Percentiles rank a stretch among this genome's conserved stretches.
These are phyloP conservation scores for Chelonoidis abingdonii DNA, from an alignment of 2,113 vertebrate species.

Conservation along the genomic window DNA sequence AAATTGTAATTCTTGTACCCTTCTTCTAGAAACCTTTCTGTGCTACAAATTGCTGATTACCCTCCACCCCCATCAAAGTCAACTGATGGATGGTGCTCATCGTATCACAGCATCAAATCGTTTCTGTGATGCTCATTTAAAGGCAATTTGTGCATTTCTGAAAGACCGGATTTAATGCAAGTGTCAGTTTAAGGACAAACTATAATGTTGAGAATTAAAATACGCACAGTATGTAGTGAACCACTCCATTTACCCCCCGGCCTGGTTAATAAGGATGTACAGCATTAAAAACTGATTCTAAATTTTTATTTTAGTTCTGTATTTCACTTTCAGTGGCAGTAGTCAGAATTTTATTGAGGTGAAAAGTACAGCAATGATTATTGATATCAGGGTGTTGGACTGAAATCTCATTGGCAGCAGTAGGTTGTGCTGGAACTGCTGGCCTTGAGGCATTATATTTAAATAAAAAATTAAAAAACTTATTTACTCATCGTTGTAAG, in stretches of 20 bases:
- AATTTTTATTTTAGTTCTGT: neutral
- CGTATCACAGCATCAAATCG: neutral
- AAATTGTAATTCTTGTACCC: too few relatives aligned
- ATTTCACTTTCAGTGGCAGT: neutral
- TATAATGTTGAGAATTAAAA: neutral
- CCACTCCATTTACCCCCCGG: too few relatives aligned
- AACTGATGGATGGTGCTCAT: neutral
- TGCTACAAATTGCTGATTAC: too few relatives aligned
- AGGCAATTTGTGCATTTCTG: neutral
- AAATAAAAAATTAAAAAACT: neutral
- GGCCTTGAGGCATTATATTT: neutral
- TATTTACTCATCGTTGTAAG: neutral
- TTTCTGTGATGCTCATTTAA: constrained; percentile 2
- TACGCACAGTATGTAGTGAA: neutral
- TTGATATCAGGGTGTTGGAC: neutral
- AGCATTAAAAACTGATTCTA: fast-evolving
- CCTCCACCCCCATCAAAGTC: too few relatives aligned
- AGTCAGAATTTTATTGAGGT: too few relatives aligned
- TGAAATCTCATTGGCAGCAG: neutral
- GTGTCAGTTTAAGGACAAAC: neutral
- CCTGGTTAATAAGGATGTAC: neutral
- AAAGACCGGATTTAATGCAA: neutral
- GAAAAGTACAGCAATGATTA: neutral
- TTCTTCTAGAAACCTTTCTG: too few relatives aligned
- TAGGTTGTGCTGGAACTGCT: neutral